Conservation (phyloP, 2,797 vertebrate genomes). For the Mormyrus hasselquistii region DNA sequence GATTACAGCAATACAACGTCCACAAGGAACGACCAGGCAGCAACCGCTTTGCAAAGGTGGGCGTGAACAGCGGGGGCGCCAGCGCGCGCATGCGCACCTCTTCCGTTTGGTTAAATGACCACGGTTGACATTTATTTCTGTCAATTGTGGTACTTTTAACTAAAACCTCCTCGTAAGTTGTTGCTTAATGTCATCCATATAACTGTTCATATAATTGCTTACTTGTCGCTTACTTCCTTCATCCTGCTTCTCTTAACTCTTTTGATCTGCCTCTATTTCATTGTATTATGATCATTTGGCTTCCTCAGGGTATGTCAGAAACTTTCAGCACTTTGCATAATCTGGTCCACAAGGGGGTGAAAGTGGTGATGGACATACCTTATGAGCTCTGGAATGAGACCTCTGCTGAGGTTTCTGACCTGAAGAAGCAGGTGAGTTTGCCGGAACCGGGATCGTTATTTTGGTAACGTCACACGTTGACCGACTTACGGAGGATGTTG, state of each 20-base stretch:
- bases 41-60: slow-evolving; percentile 93
- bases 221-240: not conserved
- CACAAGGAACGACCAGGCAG: slow-evolving; percentile 92
- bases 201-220: not conserved
- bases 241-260: not conserved
- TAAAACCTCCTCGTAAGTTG: not conserved
- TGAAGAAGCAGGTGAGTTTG: slow-evolving; percentile 83
- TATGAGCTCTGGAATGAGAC: slow-evolving; percentile 98
- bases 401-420: slow-evolving; percentile 88
- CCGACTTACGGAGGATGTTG: not conserved
- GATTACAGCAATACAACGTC: slow-evolving; percentile 85
- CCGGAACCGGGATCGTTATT: not conserved
- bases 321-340: slow-evolving; percentile 91
- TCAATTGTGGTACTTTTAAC: not conserved
- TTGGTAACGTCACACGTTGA: not conserved
- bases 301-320: slow-evolving; percentile 85
- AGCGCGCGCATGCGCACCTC: not conserved
- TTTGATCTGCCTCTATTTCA: not conserved
- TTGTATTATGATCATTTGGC: no score
- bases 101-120: not conserved
- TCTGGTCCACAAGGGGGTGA: slow-evolving; percentile 89
- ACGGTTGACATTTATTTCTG: not conserved
- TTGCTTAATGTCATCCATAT: not conserved
- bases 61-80: not conserved
- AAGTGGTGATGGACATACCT: slow-evolving; percentile 98